Base-by-base conservation (phyloP, 2,113 vertebrate species). In the Cheirogaleus medius region DNA sequence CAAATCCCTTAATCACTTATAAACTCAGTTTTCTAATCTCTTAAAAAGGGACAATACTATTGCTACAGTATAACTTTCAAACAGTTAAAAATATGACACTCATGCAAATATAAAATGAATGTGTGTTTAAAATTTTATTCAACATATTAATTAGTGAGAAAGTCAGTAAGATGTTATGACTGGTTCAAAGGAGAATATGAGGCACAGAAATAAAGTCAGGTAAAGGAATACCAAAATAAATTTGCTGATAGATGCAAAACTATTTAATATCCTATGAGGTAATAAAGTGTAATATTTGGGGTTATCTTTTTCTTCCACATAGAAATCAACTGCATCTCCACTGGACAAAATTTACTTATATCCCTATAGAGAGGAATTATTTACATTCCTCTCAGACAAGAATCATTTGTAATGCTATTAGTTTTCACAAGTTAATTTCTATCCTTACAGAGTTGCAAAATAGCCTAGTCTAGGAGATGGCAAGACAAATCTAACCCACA, bases 361-460 rank as follows among this genome's bases (percentile, higher is more conserved):
- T 83, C 1, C 49, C 21, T 90, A 37, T 14, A n/a, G 49, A 82
- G 56, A 86, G 34, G 29, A 44, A 25, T 52, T 82, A 90, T 54
- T 80, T 69, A 95, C 32, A 42, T 95, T 86, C 8, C 54, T 90
- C 29, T 89, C 71, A 86, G n/a, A 91, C 11, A 85, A 64, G 78
- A 92, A 56, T 89, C 49, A 63, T 74, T 74, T 95, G 66, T 42
- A 71, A 54, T 58, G 52, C 17, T 94, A 52, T 73, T 89, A 60
- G 54, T 71, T 92, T 80, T 90, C 32, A 68, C 49, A 85, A 89
- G 91, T 88, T 86, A 82, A 86, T 5, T 42, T 76, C n/a, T 47
- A 81, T 52, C 73, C 73, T 73, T 74, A 86, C 34, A 42, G 78
- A 90, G 58, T 18, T 82, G 27, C 64, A 77, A 95, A 78, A 92